Evolutionary conservation across 2,113 vertebrate species (phyloP), one percentile per base, ranked within the genome.

Genomic region (Thoracochromis brauschi): DNA sequence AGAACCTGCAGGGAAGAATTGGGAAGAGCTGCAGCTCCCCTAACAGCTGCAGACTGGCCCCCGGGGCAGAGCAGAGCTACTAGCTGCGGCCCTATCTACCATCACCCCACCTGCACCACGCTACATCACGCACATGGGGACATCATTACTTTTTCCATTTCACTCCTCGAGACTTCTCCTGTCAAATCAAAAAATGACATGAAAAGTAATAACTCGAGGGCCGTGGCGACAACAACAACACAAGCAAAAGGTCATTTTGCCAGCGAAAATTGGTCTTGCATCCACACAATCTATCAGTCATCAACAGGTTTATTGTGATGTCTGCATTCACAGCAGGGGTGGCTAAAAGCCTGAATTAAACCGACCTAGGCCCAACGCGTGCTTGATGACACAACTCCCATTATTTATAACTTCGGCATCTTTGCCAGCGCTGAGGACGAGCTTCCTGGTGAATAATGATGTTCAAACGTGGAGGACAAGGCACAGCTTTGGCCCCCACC

Each of bases 131-230:
- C 24, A 42, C 87, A 87, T 17, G 73, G 87, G 89, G 83, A 90
- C 92, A 91, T 94, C 92, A 93, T 95, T 95, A 93, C 86, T 87
- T 93, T 93, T 88, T 84, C 87, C 83, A 81, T 91, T 90, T 89
- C 85, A 81, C 87, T 94, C 86, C 80, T 88, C 8, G 6, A 89
- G 85, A 88, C 87, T 87, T 91, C 89, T 87, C 79, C 81, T 92
- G 92, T 94, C 93, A 89, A 90, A 93, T 88, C 75, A 88, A 83
- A 88, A 91, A 87, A 86, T 45, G 82, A 91, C 89, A 92, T 6
- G 38, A 90, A 87, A 92, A 94, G 93, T 87, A 93, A 93, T 92
- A 92, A 94, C 85, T 90, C 42, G 3, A 14, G 84, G 85, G 92
- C 85, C 26, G 71, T 53, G 75, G 86, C 80, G 81, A 88, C 83